Percentiles rank a stretch among this genome's conserved stretches.
Evolutionary conservation across 1,140 invertebrate species (phyloP).

Genomic region (Bombus affinis): DNA sequence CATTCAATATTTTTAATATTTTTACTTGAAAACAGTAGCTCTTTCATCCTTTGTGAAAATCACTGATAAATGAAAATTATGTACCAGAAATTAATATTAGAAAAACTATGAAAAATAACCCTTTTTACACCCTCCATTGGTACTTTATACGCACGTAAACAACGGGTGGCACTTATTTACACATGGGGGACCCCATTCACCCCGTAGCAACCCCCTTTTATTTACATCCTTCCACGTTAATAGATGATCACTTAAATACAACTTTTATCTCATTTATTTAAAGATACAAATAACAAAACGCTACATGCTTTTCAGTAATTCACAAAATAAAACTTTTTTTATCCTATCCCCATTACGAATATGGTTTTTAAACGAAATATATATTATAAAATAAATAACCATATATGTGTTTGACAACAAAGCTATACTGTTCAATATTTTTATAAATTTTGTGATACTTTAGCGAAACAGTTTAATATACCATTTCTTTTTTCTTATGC

Average conservation of each 20-base stretch:
- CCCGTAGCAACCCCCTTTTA: background rate
- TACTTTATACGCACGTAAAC: background rate
- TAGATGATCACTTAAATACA: background rate
- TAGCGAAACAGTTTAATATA: too few species aligned
- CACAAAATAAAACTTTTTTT: background rate
- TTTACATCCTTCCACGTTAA: slow-evolving; percentile 7
- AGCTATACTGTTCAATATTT: too few species aligned
- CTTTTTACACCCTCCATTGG: background rate
- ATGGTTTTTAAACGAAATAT: background rate
- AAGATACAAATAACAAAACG: background rate
- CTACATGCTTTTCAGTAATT: background rate
- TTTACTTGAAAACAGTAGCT: background rate
- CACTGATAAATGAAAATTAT: background rate
- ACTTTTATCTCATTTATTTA: background rate
- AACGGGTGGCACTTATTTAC: slow-evolving; percentile 33
- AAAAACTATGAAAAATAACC: background rate
- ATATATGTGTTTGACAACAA: background rate
- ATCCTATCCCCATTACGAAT: background rate
- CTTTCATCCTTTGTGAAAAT: background rate
- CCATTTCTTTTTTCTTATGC: too few species aligned
- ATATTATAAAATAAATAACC: background rate
- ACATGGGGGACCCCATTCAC: background rate
- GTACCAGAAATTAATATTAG: background rate
- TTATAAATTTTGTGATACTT: too few species aligned
- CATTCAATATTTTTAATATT: background rate